Evolutionary conservation across 2,888 invertebrate genomes (phyloP).

Genomic region (Nasonia oneida): DNA sequence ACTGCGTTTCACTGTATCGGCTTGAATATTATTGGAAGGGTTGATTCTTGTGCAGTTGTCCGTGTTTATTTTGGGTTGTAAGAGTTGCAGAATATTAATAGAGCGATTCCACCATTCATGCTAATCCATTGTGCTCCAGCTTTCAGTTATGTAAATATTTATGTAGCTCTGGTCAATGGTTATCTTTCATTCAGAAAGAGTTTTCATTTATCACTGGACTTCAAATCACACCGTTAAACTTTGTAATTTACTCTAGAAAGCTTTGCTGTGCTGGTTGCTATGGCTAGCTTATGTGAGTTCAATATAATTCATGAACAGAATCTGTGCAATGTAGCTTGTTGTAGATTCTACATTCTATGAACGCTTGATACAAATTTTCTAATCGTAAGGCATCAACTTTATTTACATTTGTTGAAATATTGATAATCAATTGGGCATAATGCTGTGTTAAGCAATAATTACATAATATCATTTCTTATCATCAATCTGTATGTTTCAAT

Average conservation of each 20-base stretch:
- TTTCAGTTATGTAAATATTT: conserved; percentile 14
- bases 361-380: not conserved
- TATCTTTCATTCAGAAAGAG: not conserved
- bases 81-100: not conserved
- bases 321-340: not conserved
- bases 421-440: not conserved
- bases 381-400: not conserved
- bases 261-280: not conserved
- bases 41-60: not conserved
- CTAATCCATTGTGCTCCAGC: not conserved
- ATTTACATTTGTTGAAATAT: not conserved
- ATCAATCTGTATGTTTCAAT: not conserved
- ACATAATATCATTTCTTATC: not conserved
- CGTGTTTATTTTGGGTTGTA: not conserved
- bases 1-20: not conserved
- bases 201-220: not conserved
- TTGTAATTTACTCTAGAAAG: not conserved
- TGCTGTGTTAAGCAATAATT: not conserved
- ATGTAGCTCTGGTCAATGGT: not conserved
- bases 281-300: conserved; percentile 9
- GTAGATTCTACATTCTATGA: not conserved
- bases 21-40: not conserved
- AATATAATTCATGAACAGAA: not conserved
- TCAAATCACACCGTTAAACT: not conserved
- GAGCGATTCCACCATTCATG: not conserved